Evolutionary conservation across 2,113 vertebrate genomes (phyloP), one percentile per base, ranked within the genome.

Genomic region (Centropus bengalensis): DNA sequence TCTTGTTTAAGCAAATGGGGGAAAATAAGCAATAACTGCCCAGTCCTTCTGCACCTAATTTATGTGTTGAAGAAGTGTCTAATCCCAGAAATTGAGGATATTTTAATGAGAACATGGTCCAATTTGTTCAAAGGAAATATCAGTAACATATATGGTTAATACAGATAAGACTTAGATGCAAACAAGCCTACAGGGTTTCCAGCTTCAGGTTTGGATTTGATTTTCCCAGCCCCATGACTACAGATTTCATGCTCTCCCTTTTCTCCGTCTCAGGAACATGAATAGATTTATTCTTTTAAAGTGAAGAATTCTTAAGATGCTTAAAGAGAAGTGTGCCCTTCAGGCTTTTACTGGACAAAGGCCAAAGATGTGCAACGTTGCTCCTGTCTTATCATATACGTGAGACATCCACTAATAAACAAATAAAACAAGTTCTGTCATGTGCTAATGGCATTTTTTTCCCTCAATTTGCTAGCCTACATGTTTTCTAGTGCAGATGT

Each of bases 391-490:
- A 33, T 67, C 49, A 47, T 10, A 70, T 85, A 59, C 7, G 47
- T 15, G n/a, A 95, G 51, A 63, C 33, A 86, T 67, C 32, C 68
- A 56, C 23, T 87, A 70, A 92, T 62, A 87, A 94, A 86, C 73
- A 93, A 94, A 78, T 67, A 40, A 83, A 96, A 82, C 55, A 70
- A 54, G 56, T 28, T 91, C 32, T 86, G 60, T 80, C 71, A 78
- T 56, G 26, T 71, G 71, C 82, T 94, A 90, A 86, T 88, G 85
- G 60, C 76, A 80, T 60, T 89, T 32, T 13, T 1, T 0, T 2
- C 22, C 47, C 32, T 14, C 20, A 32, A 0, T 85, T 93, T 81
- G 16, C 59, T 45, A 80, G 51, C 30, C 17, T 68, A 9, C 0
- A 0, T 68, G 6, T 38, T 80, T 78, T 81, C 21, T 44, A 78